Conservation (phyloP, 2,797 vertebrate genomes). For the Ataeniobius toweri region DNA sequence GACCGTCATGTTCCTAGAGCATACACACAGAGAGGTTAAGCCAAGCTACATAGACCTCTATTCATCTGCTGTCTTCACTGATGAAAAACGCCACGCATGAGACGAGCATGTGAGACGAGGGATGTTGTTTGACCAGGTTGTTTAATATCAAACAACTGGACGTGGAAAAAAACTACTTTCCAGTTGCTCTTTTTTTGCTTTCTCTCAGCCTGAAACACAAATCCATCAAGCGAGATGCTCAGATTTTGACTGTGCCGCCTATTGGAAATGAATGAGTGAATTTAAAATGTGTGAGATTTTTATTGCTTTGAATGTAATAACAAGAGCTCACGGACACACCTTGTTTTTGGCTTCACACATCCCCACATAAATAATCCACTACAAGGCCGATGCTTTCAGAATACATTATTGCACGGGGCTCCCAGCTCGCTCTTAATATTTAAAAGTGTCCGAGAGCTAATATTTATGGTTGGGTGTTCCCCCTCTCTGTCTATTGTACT, state of each 20-base stretch:
- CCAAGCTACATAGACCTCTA: constrained; percentile 76
- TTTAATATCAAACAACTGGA: constrained; percentile 76
- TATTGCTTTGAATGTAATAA: constrained; percentile 76
- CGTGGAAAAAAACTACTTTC: constrained; percentile 74
- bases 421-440: constrained; percentile 76
- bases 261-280: constrained; percentile 73
- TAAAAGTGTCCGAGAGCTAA: constrained; percentile 72
- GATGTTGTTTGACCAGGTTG: constrained; percentile 65
- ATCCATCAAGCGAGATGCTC: constrained; percentile 68
- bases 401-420: constrained; percentile 70
- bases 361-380: constrained; percentile 80
- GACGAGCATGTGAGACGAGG: constrained; percentile 42
- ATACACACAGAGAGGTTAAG: constrained; percentile 65
- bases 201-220: constrained; percentile 67
- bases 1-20: constrained; percentile 74
- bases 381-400: constrained; percentile 76
- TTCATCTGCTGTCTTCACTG: constrained; percentile 80
- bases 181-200: constrained; percentile 72
- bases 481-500: constrained; percentile 72
- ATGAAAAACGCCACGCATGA: constrained; percentile 79
- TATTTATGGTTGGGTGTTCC: constrained; percentile 82
- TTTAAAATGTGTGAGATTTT: constrained; percentile 76
- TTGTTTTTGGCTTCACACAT: constrained; percentile 76
- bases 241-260: constrained; percentile 49
- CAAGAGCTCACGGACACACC: constrained; percentile 81